Evolutionary conservation across 2,797 vertebrate species (phyloP).

Genomic region (Halcyon leucocephala): DNA sequence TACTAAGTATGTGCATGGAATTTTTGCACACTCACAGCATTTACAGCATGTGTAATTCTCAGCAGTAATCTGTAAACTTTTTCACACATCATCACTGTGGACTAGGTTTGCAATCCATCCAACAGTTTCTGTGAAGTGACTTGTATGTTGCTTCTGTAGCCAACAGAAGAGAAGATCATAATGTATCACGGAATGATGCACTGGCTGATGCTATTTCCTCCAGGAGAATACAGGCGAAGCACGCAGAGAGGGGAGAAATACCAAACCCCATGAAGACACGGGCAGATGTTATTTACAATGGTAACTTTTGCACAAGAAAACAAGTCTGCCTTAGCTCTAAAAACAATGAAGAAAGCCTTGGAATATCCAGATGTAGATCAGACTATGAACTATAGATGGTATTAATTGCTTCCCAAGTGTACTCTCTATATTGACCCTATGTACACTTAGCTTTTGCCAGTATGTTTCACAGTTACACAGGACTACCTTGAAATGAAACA

Average conservation of each 20-base stretch:
- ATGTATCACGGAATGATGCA: background rate
- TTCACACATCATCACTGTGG: background rate
- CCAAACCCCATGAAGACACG: background rate
- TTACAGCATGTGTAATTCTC: background rate
- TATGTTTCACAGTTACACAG: background rate
- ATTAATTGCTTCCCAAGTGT: slow-evolving; percentile 12
- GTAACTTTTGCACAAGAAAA: background rate
- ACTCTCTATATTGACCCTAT: background rate
- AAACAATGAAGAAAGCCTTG: background rate
- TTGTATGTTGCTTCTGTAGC: background rate
- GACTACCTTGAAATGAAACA: background rate
- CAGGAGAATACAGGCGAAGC: background rate
- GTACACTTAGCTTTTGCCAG: background rate
- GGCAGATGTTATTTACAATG: background rate
- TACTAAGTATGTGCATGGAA: background rate
- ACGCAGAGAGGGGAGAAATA: background rate
- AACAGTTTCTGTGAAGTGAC: background rate
- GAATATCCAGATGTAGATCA: background rate
- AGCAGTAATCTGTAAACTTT: background rate
- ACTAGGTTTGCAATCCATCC: background rate
- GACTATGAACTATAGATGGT: background rate
- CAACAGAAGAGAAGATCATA: background rate
- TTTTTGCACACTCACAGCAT: background rate
- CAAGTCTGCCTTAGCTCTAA: background rate
- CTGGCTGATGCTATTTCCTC: background rate